Evolutionary conservation across 1,140 invertebrate species (phyloP).

Genomic region (Ceratina japonica): DNA sequence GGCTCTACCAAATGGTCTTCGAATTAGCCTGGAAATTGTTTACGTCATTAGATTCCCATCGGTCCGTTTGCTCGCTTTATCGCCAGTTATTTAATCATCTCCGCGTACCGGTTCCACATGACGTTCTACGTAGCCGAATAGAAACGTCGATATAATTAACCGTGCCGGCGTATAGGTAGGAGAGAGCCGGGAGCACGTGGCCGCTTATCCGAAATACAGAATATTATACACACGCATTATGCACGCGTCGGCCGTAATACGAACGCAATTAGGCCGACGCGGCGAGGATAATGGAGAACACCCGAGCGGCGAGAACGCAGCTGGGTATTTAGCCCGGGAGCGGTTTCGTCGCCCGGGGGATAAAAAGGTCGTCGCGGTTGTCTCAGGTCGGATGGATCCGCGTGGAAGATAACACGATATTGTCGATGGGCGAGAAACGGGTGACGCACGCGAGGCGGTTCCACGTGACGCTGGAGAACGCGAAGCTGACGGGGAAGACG

Average conservation of each 20-base stretch:
- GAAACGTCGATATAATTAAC: slow-evolving; percentile 17
- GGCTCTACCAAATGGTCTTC: background rate
- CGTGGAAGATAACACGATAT: slow-evolving; percentile 81
- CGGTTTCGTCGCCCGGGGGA: background rate
- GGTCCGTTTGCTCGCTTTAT: too few relatives aligned
- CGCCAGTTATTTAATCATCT: slow-evolving; percentile 6
- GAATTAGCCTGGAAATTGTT: background rate
- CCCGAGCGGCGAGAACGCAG: background rate
- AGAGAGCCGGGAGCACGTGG: background rate
- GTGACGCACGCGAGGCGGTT: slow-evolving; percentile 81
- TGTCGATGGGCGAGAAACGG: slow-evolving; percentile 81
- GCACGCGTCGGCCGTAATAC: background rate
- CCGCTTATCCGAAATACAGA: background rate
- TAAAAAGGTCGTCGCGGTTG: slow-evolving; percentile 14
- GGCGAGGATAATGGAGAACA: background rate
- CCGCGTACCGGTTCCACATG: background rate
- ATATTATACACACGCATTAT: background rate
- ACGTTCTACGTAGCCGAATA: background rate
- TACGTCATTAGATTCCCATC: background rate
- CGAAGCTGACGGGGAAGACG: slow-evolving; percentile 68
- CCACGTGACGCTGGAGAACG: slow-evolving; percentile 78
- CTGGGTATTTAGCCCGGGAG: background rate
- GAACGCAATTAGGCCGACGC: background rate
- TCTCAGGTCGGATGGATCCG: slow-evolving; percentile 82
- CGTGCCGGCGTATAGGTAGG: too few relatives aligned